A percentile compares a stretch with the other conserved stretches of the same genome.
These are phyloP conservation scores for Tuberolachnus salignus DNA, from an alignment of 2,888 invertebrate genomes.

Conservation along the genomic window DNA sequence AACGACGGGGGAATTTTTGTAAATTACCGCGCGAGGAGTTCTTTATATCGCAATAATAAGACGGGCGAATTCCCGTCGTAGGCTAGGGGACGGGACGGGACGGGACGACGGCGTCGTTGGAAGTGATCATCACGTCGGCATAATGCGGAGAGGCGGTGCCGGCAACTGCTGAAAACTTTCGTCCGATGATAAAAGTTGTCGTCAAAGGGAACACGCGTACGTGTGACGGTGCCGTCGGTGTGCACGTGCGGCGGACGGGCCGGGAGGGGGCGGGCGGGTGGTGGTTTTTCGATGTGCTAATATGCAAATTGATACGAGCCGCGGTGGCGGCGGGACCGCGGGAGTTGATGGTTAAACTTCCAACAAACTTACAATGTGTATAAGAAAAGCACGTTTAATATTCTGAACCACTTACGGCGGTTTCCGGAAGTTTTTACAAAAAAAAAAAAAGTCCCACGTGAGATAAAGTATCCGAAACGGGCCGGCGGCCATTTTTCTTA, in stretches of 20 bases:
- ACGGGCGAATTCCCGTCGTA: neutral
- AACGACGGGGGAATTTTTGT: no score
- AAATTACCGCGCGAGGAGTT: no score
- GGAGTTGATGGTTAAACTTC: constrained; percentile 49
- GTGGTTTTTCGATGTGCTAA: constrained; percentile 49
- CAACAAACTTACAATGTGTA: constrained; percentile 53
- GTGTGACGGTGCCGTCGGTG: no score
- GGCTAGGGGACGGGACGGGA: neutral
- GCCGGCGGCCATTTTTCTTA: constrained; percentile 18
- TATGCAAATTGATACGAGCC: constrained; percentile 53
- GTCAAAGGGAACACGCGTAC: constrained; percentile 51
- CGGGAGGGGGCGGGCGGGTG: neutral
- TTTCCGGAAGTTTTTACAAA: constrained; percentile 50
- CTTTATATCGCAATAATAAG: no score
- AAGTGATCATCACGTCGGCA: constrained; percentile 32
- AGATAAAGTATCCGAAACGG: constrained; percentile 34
- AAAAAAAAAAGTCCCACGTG: constrained; percentile 31
- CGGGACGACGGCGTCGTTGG: neutral
- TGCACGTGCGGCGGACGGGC: neutral
- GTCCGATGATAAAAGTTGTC: constrained; percentile 45
- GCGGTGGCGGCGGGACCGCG: neutral
- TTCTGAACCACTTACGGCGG: constrained; percentile 50
- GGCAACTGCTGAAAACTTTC: constrained; percentile 44
- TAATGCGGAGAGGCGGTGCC: neutral
- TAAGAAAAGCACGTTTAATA: constrained; percentile 55